A percentile compares a stretch with the other conserved stretches of the same genome.
These are phyloP conservation scores for Andrena hattorfiana DNA, from an alignment of 2,888 invertebrate genomes.

Conservation along the genomic window DNA sequence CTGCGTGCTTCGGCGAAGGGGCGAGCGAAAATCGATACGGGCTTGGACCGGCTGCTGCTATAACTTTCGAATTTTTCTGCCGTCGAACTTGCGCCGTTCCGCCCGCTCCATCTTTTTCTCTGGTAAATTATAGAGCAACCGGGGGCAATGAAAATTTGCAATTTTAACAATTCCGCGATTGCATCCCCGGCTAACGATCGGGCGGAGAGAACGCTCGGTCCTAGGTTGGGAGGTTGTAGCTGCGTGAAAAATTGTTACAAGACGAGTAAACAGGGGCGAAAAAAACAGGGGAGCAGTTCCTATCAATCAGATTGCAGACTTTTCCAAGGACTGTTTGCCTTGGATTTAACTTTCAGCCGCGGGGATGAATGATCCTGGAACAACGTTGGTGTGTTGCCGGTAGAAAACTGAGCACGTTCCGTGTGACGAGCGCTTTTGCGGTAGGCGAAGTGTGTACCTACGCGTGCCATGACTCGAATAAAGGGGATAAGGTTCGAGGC, in stretches of 20 bases:
- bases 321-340: slow-evolving; percentile 56
- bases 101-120: neutral
- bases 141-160: no score
- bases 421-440: slow-evolving; percentile 63
- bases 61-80: neutral
- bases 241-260: neutral
- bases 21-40: slow-evolving; percentile 1
- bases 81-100: neutral
- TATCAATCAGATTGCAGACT: slow-evolving; percentile 64
- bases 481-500: slow-evolving; percentile 71
- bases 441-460: slow-evolving; percentile 59
- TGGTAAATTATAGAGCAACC: neutral
- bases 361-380: slow-evolving; percentile 49
- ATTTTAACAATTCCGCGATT: no score
- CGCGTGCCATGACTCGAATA: slow-evolving; percentile 75
- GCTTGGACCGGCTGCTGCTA: neutral
- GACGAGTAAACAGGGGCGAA: slow-evolving; percentile 6
- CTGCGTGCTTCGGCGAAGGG: neutral
- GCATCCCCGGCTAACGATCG: neutral
- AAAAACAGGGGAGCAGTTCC: slow-evolving; percentile 9
- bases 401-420: slow-evolving; percentile 64
- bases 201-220: neutral
- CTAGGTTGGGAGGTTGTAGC: neutral
- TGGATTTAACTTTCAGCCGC: slow-evolving; percentile 57
- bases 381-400: slow-evolving; percentile 48